Evolutionary conservation across 2,888 invertebrate species (phyloP), one percentile per base, ranked within the genome.

Genomic region (Epinotia brunnichana): DNA sequence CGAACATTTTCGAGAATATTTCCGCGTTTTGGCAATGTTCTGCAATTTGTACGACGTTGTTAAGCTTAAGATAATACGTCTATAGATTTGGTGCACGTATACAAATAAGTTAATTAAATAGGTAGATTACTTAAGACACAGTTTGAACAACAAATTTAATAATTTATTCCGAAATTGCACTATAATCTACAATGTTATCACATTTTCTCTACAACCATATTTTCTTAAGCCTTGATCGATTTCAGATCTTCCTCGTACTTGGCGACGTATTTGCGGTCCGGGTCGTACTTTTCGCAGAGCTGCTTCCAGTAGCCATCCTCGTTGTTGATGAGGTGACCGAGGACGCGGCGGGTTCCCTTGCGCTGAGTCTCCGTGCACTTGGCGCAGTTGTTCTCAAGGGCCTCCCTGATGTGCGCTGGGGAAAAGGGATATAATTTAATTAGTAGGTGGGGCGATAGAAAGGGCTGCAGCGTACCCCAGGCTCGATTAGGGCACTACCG

Each of bases 381-480:
- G 0, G 75, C 82, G 77, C 93, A 93, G 70, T 84, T 78, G 44
- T 83, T 88, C 74, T 87, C 85, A 2, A 93, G 74, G 0, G 91
- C 91, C 19, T 92, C 91, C 82, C 60, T 77, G 44, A 90, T 84
- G 79, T 90, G 87, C 51, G 84, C 91, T 91, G 84, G 10, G 62
- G 78, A 76, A 39, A 53, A 62, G 7, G 48, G 3, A n/a, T 5
- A 15, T 1, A 7, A 35, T 35, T n/a, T n/a, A 7, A 48, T 7
- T 48, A n/a, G 4, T 13, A 13, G 41, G 41, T 0, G 41, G 11
- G 13, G 13, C 41, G 11, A 41, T 41, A 41, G 41, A 11, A 29
- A 29, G 29, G 29, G 29, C 29, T 5, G 3, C 3, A 29, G 29
- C 0, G 29, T 29, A 29, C 29, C n/a, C n/a, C n/a, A 5, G 29